Evolutionary conservation across 2,113 vertebrate genomes (phyloP).

Genomic region (Axis porcinus): DNA sequence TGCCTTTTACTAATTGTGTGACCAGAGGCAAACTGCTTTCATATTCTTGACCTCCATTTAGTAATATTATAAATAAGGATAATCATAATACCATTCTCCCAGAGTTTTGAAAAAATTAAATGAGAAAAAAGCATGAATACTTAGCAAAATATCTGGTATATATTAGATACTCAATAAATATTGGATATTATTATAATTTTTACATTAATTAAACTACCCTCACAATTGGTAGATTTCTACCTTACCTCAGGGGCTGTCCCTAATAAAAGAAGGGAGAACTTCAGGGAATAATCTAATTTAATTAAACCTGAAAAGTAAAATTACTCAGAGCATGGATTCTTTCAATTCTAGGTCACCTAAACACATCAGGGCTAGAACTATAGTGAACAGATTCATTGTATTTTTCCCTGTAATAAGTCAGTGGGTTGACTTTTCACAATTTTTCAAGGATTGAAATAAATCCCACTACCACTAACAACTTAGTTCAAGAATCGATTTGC

Average conservation of each 20-base stretch:
- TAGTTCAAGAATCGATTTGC: neutral
- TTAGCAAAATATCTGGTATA: neutral
- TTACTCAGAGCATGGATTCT: neutral
- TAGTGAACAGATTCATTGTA: neutral
- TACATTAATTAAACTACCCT: constrained; percentile 39
- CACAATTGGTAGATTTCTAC: neutral
- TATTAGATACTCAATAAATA: neutral
- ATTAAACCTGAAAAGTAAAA: constrained; percentile 10
- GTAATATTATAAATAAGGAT: neutral
- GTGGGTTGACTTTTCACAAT: neutral
- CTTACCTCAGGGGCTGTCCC: neutral
- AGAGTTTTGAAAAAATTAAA: constrained; percentile 9
- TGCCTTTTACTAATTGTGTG: neutral
- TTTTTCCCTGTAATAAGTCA: neutral
- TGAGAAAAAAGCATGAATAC: neutral
- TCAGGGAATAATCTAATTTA: constrained; percentile 29
- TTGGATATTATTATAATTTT: neutral
- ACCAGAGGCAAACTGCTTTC: neutral
- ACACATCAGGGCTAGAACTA: neutral
- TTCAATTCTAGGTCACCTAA: constrained; percentile 5
- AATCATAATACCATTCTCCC: neutral
- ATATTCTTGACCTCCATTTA: neutral
- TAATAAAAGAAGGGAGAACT: neutral
- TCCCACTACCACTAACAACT: neutral
- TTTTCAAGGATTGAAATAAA: neutral